Evolutionary conservation across 1,140 invertebrate species (phyloP), one percentile per base, ranked within the genome.

Genomic region (Diorhabda carinulata): DNA sequence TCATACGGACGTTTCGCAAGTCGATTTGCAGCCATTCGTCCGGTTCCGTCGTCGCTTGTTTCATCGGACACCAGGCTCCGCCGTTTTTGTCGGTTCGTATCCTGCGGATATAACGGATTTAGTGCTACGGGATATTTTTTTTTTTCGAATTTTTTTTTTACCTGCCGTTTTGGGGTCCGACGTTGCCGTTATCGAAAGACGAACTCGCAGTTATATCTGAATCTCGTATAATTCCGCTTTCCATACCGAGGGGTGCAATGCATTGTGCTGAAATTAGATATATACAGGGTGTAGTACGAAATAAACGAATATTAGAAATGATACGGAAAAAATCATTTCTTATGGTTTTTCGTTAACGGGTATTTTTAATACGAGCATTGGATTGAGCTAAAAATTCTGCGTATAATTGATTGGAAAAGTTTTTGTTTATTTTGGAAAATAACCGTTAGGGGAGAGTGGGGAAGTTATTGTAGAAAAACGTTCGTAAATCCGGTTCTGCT

Each of bases 131-230:
- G 25, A 25, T 25, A 25, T 25, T 25, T 25, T 25, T 25, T 25
- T 25, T 25, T 25, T 25, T 25, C 25, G 25, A 25, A 25, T 1
- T 25, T 25, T 25, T 25, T 25, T 84, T 84, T 86, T 85, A 96
- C 94, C 94, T 90, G 76, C 91, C 93, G 83, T 94, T 94, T 78
- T 94, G 91, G n/a, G 94, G 94, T 59, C 94, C 94, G 69, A 95
- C 93, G 80, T 93, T 95, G 78, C 92, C 92, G 77, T 89, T 88
- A 81, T 96, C 93, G 83, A 94, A 95, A 56, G 93, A 94, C 58
- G 93, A 95, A 70, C 92, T 94, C 69, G 93, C 94, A 10, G 88
- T 90, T 72, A 97, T 92, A 80, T 93, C 91, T 72, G 87, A 85
- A 81, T 96, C 92, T 68, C 89, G 88, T 74, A 97, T 96, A 75